A percentile compares a stretch with the other conserved stretches of the same genome.
These are phyloP conservation scores for Sarcophaga carnaria DNA, from an alignment of 2,888 invertebrate genomes.

Conservation along the genomic window DNA sequence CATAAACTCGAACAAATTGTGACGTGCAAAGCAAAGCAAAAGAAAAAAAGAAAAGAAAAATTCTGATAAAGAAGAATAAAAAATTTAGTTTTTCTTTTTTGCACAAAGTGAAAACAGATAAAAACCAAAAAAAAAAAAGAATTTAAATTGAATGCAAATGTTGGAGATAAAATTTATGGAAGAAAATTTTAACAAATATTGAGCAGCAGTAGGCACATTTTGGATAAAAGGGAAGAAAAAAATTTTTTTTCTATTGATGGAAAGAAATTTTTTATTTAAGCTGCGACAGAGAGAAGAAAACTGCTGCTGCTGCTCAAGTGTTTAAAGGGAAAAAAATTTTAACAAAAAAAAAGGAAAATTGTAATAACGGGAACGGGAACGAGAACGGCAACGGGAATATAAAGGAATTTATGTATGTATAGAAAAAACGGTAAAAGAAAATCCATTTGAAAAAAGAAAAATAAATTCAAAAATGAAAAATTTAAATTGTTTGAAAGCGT, in stretches of 20 bases:
- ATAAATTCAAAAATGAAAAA: not conserved
- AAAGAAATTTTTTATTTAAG: constrained; percentile 22
- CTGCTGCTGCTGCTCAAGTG: constrained; percentile 67
- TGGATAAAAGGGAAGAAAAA: constrained; percentile 21
- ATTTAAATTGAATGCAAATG: constrained; percentile 11
- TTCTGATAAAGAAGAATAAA: constrained; percentile 19
- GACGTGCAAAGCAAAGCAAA: constrained; percentile 41
- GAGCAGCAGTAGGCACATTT: constrained; percentile 60
- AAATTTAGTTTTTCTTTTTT: constrained; percentile 39
- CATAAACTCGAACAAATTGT: constrained; percentile 68
- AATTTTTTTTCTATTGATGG: constrained; percentile 26
- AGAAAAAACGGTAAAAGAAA: constrained; percentile 20
- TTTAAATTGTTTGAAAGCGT: not conserved
- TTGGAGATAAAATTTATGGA: constrained; percentile 23
- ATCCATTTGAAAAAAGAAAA: not conserved
- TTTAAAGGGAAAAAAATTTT: constrained; percentile 18
- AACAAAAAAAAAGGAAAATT: not conserved
- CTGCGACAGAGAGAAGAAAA: constrained; percentile 45
- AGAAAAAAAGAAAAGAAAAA: constrained; percentile 41
- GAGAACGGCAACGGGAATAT: constrained; percentile 26
- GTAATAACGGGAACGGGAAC: constrained; percentile 43
- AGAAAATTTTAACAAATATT: constrained; percentile 10
- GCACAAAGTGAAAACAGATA: constrained; percentile 44
- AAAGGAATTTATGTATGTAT: constrained; percentile 63
- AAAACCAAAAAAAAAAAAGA: constrained; percentile 28